phyloP scores from a whole-genome alignment of 2,113 vertebrate species.

The Siniperca chuatsi region DNA sequence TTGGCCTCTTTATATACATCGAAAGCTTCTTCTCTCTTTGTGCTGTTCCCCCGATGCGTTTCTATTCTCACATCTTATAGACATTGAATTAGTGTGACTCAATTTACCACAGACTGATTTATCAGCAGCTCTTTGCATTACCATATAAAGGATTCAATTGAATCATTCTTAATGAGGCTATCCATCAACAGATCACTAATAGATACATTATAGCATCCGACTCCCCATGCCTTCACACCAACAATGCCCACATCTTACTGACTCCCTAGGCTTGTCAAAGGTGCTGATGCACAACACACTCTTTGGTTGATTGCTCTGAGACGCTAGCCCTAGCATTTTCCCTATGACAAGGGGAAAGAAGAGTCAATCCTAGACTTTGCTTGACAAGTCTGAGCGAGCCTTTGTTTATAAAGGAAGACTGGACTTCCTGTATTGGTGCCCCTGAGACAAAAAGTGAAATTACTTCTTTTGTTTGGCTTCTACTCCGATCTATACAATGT shows the following conservation, averaged over 20 bases:
- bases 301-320: conserved; percentile 52
- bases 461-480: conserved; percentile 29
- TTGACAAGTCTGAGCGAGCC: conserved; percentile 34
- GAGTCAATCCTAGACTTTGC: conserved; percentile 21
- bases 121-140: conserved; percentile 46
- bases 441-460: conserved; percentile 31
- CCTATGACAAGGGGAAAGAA: conserved; percentile 2
- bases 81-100: conserved; percentile 43
- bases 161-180: conserved; percentile 68
- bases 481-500: background rate
- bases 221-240: conserved; percentile 23
- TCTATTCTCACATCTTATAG: conserved; percentile 30
- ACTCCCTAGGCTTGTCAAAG: conserved; percentile 38
- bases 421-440: conserved; percentile 44
- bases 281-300: conserved; percentile 53
- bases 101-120: conserved; percentile 58
- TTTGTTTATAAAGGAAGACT: conserved; percentile 69
- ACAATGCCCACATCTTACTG: conserved; percentile 31
- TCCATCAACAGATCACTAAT: conserved; percentile 69
- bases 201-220: conserved; percentile 52
- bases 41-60: background rate
- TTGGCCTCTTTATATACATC: background rate
- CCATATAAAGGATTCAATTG: conserved; percentile 57
- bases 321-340: conserved; percentile 59
- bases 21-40: background rate